Conservation (phyloP, 2,797 vertebrate genomes). For the Sebastes dallii region DNA sequence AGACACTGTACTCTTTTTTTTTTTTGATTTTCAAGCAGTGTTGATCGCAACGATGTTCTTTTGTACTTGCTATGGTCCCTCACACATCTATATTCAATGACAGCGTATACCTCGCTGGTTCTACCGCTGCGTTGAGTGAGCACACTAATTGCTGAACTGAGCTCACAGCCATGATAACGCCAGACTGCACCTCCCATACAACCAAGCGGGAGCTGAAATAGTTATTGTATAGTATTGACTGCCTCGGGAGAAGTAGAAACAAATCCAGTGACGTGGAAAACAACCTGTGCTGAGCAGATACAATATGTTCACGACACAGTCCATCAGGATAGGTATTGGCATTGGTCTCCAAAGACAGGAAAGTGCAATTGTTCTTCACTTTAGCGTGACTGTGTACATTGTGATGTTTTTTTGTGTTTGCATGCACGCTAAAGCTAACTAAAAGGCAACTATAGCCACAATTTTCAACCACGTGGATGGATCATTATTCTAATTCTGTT, state of each 20-base stretch:
- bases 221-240: conserved; percentile 7
- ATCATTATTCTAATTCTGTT: conserved; percentile 29
- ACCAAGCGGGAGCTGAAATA: conserved; percentile 29
- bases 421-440: not conserved
- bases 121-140: conserved; percentile 32
- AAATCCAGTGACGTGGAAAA: conserved; percentile 38
- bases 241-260: conserved; percentile 31
- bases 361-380: not conserved
- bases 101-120: conserved; percentile 29
- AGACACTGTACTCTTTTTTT: not conserved
- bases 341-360: conserved; percentile 9
- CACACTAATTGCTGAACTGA: conserved; percentile 47
- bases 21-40: not conserved
- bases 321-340: not conserved
- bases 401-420: not conserved
- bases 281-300: conserved; percentile 11
- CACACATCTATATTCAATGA: conserved; percentile 27
- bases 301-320: conserved; percentile 16
- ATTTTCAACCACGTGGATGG: not conserved
- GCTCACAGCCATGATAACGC: conserved; percentile 28
- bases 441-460: not conserved
- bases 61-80: conserved; percentile 11
- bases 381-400: not conserved
- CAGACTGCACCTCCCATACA: conserved; percentile 32
- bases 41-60: not conserved